Evolutionary conservation across 2,113 vertebrate genomes (phyloP).

Genomic region (Procapra przewalskii): DNA sequence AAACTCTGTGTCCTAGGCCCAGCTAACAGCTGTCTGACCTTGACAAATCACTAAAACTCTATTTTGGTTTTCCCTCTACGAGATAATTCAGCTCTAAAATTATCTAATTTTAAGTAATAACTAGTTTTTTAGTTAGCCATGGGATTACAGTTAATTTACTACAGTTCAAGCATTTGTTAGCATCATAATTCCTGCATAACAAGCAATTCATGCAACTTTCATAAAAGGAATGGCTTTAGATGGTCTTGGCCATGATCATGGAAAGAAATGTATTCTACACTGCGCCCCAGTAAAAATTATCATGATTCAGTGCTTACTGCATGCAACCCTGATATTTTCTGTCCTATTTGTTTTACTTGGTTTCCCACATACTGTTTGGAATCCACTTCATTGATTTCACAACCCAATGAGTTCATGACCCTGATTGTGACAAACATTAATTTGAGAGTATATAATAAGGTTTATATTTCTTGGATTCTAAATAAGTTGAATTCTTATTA

Average conservation of each 20-base stretch:
- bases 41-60: background rate
- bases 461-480: slow-evolving; percentile 34
- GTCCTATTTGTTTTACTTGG: background rate
- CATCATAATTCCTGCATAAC: background rate
- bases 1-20: background rate
- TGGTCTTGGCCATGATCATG: background rate
- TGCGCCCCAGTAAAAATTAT: background rate
- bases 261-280: background rate
- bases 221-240: background rate
- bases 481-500: slow-evolving; percentile 9
- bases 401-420: background rate
- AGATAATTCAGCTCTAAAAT: slow-evolving; percentile 12
- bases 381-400: background rate
- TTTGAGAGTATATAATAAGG: background rate
- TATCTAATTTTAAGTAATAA: background rate
- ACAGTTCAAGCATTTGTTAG: background rate
- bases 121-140: background rate
- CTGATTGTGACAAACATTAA: background rate
- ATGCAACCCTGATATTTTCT: background rate
- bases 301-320: background rate
- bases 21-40: background rate
- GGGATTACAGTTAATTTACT: background rate
- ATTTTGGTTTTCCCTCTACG: background rate
- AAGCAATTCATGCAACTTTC: background rate
- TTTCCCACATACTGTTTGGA: background rate